Percentiles rank a stretch among this genome's conserved stretches.
Conservation (phyloP, 2,888 invertebrate genomes). For the Caradrina kadenii region DNA sequence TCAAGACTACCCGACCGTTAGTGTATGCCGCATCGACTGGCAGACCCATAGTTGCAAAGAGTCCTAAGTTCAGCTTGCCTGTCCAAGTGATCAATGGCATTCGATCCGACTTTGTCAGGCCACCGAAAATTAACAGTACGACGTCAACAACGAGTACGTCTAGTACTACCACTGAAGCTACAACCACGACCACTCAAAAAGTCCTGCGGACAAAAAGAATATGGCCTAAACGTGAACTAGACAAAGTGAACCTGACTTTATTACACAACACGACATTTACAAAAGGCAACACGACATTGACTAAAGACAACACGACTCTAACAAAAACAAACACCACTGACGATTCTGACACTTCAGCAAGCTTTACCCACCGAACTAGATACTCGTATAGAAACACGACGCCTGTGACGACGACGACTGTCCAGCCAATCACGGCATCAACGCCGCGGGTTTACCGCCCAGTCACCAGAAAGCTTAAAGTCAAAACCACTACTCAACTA, state of each 20-base stretch:
- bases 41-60: constrained; percentile 74
- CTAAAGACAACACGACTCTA: constrained; percentile 68
- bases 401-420: constrained; percentile 67
- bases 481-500: constrained; percentile 72
- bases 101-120: constrained; percentile 79
- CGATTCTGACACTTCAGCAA: constrained; percentile 74
- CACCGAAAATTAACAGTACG: constrained; percentile 73
- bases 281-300: constrained; percentile 65
- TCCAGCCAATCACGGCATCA: constrained; percentile 61
- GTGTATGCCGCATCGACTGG: constrained; percentile 76
- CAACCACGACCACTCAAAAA: constrained; percentile 81
- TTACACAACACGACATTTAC: constrained; percentile 62
- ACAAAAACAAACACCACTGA: constrained; percentile 71
- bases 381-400: constrained; percentile 71
- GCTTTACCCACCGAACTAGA: constrained; percentile 69
- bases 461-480: constrained; percentile 81
- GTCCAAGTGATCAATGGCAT: constrained; percentile 85
- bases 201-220: constrained; percentile 85
- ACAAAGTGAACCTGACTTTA: constrained; percentile 50
- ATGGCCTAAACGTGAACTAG: constrained; percentile 81
- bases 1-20: constrained; percentile 71
- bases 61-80: constrained; percentile 82
- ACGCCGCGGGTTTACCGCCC: constrained; percentile 79
- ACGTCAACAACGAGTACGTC: constrained; percentile 71
- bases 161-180: constrained; percentile 71